Base-by-base conservation (phyloP, 1,140 invertebrate genomes). In the Ips typographus region DNA sequence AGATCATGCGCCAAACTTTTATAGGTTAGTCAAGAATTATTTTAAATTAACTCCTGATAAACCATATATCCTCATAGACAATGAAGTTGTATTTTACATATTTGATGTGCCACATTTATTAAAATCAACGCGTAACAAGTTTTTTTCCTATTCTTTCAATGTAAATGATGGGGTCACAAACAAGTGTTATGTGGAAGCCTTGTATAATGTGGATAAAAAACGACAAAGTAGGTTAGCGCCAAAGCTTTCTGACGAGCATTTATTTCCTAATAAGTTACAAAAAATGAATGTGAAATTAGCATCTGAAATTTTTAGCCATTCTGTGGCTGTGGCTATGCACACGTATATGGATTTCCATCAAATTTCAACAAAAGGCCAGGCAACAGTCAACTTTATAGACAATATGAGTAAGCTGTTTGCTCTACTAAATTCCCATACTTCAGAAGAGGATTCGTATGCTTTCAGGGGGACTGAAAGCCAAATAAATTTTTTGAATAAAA, bases 1-100 rank as follows among this genome's bases (percentile, higher is more conserved):
- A 22, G 64, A 65, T 65, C 51, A 65, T 22, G 64, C 51, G 8
- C 44, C 64, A 38, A 67, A 67, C 37, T 67, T 67, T 67, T 59
- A 67, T 67, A 67, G 59, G 51, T 49, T 67, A 51, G 65, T 67
- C 5, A 59, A 58, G 44, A 42, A 38, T 37, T 8, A 22, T 22
- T 22, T 22, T 22, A 22, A 22, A 22, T 22, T 22, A 22, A 22
- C 22, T 22, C 22, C 22, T 22, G 65, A 67, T 38, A 58, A 59
- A 40, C 65, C 65, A 49, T 67, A 52, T 58, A 59, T 67, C 38
- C 41, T 42, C 40, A 40, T 62, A 44, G 60, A 62, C 36, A 38
- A 58, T 38, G 4, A 36, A 7, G 36, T 39, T 36, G 40, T 58
- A 39, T 41, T 62, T 62, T 62, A 62, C 39, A 1, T 62, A 44